Evolutionary conservation across 2,113 vertebrate genomes (phyloP).

Genomic region (Rhabdomys dilectus): DNA sequence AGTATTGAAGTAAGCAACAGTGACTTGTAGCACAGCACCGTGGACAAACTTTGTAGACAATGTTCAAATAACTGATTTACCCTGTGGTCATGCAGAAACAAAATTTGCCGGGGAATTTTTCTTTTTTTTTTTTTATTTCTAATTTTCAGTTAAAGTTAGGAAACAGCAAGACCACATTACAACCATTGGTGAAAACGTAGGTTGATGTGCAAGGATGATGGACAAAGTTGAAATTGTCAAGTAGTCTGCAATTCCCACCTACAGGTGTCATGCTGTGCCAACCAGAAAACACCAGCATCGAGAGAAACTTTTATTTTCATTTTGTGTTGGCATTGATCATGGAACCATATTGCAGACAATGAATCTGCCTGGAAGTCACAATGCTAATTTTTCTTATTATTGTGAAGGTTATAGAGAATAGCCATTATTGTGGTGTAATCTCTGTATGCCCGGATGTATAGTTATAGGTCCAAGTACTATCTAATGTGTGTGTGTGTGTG

Average conservation of each 20-base stretch:
- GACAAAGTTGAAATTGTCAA: slow-evolving; percentile 24
- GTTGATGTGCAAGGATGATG: neutral
- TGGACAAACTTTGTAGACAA: neutral
- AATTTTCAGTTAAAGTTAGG: slow-evolving; percentile 44
- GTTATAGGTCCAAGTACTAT: neutral
- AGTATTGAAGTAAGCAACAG: neutral
- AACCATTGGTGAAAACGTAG: neutral
- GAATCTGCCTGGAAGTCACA: neutral
- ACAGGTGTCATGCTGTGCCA: neutral
- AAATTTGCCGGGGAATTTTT: neutral
- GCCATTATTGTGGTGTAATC: neutral
- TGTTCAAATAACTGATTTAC: neutral
- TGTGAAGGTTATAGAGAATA: neutral
- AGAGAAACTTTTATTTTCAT: neutral
- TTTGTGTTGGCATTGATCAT: neutral
- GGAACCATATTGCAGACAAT: neutral
- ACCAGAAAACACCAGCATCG: neutral
- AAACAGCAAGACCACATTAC: neutral
- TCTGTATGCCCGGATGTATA: neutral
- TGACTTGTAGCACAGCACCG: neutral
- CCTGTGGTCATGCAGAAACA: neutral
- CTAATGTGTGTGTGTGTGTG: neutral
- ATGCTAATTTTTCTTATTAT: neutral
- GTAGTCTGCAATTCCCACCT: neutral
- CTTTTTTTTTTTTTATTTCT: neutral